Percentiles rank a stretch among this genome's conserved stretches.
phyloP scores from a whole-genome alignment of 2,113 vertebrate genomes.

The Otocyon megalotis region DNA sequence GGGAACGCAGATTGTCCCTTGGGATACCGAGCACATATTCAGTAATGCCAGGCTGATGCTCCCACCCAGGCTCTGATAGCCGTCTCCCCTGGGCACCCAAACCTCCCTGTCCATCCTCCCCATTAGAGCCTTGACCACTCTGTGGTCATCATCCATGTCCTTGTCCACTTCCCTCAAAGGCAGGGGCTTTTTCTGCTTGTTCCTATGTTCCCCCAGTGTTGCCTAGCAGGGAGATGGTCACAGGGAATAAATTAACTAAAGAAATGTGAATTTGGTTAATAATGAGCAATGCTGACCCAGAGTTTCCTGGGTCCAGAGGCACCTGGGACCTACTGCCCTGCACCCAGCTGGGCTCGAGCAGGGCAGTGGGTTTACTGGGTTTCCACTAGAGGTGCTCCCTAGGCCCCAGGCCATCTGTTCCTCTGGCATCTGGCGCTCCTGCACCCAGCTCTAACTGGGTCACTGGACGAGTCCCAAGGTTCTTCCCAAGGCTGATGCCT shows the following conservation, averaged over 20 bases:
- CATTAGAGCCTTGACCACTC: fast-evolving
- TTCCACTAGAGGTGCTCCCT: not conserved
- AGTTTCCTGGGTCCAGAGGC: not conserved
- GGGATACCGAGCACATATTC: not conserved
- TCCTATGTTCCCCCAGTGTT: fast-evolving
- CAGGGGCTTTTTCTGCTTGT: not conserved
- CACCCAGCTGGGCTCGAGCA: not conserved
- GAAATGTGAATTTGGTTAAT: not conserved
- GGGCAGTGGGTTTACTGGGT: fast-evolving
- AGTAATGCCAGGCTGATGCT: not conserved
- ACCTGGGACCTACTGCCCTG: not conserved
- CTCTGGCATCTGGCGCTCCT: not conserved
- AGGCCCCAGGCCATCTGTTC: not conserved
- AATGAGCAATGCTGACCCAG: fast-evolving
- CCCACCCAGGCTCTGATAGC: fast-evolving
- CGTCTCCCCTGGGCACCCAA: not conserved
- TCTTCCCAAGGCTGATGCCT: not conserved
- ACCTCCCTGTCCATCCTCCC: fast-evolving
- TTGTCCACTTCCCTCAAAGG: no score
- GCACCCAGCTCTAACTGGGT: not conserved
- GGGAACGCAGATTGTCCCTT: fast-evolving
- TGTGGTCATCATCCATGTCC: fast-evolving
- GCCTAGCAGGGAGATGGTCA: not conserved
- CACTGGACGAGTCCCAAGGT: not conserved
- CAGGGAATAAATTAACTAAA: not conserved